A percentile compares a stretch with the other conserved stretches of the same genome.
Evolutionary conservation across 2,797 vertebrate genomes (phyloP).

Genomic region (Myoxocephalus aenaeus): DNA sequence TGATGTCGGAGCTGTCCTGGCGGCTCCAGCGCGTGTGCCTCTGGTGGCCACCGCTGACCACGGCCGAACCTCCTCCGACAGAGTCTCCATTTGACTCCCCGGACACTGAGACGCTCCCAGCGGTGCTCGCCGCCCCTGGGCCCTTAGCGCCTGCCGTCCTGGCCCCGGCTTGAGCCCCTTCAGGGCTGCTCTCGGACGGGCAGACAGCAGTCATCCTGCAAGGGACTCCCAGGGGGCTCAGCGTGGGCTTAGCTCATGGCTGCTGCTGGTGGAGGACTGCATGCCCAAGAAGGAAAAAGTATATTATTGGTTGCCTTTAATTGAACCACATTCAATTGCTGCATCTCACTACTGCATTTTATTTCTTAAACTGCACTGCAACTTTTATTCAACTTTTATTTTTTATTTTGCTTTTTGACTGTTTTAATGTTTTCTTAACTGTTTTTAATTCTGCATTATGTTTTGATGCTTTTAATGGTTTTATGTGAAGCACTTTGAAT

Average conservation of each 20-base stretch:
- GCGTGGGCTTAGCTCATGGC: slow-evolving; percentile 71
- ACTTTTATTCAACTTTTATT: too few relatives aligned
- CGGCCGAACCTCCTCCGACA: slow-evolving; percentile 52
- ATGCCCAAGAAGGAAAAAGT: slow-evolving; percentile 17
- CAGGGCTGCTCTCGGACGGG: slow-evolving; percentile 82
- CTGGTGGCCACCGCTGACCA: slow-evolving; percentile 75
- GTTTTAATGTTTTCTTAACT: too few relatives aligned
- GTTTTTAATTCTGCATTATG: too few relatives aligned
- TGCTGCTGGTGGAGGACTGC: slow-evolving; percentile 34
- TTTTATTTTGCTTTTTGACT: too few relatives aligned
- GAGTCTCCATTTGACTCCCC: slow-evolving; percentile 65
- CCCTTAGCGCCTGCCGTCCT: slow-evolving; percentile 56
- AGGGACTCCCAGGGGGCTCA: slow-evolving; percentile 51
- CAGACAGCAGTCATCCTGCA: slow-evolving; percentile 93
- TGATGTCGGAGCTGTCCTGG: slow-evolving; percentile 89
- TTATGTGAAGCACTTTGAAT: too few relatives aligned
- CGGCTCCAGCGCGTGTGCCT: slow-evolving; percentile 84
- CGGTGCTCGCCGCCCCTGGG: slow-evolving; percentile 40
- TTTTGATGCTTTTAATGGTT: too few relatives aligned
- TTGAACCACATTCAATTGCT: too few relatives aligned
- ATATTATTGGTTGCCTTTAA: too few relatives aligned
- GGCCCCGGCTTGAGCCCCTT: slow-evolving; percentile 61
- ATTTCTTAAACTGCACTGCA: too few relatives aligned
- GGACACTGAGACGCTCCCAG: slow-evolving; percentile 61
- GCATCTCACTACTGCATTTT: too few relatives aligned